Conservation (phyloP, 2,888 invertebrate species). For the Scelioninae gen. 2 region DNA sequence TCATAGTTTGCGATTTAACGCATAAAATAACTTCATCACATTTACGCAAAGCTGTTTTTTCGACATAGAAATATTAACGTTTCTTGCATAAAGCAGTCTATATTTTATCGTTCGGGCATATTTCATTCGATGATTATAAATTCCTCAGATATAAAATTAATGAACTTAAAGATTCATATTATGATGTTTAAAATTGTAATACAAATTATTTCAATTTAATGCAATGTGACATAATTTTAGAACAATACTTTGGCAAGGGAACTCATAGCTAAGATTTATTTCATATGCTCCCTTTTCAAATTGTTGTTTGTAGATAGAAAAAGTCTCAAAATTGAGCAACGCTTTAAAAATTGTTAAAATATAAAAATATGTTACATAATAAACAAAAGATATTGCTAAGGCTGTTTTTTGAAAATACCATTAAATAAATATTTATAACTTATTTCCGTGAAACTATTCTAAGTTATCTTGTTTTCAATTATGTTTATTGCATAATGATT, state of each 20-base stretch:
- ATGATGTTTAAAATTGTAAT: too few species aligned
- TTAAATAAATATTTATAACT: too few species aligned
- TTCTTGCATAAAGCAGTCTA: too few species aligned
- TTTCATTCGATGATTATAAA: too few species aligned
- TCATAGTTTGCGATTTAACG: too few species aligned
- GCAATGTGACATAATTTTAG: neutral
- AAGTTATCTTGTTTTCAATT: conserved; percentile 10
- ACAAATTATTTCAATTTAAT: too few species aligned
- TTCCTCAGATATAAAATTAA: too few species aligned
- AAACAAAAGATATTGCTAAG: too few species aligned
- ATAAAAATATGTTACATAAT: conserved; percentile 50
- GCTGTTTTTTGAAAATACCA: conserved; percentile 6
- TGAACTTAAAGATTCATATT: neutral
- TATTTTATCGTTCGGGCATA: too few species aligned
- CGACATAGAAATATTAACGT: too few species aligned
- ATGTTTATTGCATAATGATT: conserved; percentile 13
- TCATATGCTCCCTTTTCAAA: conserved; percentile 25
- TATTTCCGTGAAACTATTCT: conserved; percentile 26
- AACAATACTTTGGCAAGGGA: neutral
- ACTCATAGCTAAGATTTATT: neutral
- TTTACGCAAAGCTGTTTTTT: too few species aligned
- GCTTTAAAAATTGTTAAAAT: conserved; percentile 43
- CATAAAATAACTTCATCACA: too few species aligned
- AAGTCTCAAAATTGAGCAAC: conserved; percentile 58
- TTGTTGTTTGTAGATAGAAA: conserved; percentile 33